A percentile compares a stretch with the other conserved stretches of the same genome.
phyloP scores from a whole-genome alignment of 2,888 invertebrate genomes.

The Anthophora plumipes region DNA sequence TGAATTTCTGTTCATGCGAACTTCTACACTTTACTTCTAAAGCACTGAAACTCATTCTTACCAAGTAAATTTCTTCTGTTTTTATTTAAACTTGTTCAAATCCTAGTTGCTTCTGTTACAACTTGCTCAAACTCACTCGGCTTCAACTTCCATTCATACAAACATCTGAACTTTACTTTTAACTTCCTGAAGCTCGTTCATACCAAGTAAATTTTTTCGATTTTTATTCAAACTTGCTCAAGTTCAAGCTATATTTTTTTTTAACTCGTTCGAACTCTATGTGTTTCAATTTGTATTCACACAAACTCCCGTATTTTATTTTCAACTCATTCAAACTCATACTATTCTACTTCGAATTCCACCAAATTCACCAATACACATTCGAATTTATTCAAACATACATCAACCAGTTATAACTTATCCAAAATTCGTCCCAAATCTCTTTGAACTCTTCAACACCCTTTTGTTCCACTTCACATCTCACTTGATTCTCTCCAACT shows the following conservation, averaged over 20 bases:
- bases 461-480: not conserved
- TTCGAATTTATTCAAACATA: not conserved
- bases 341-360: not conserved
- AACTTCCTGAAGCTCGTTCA: too few species aligned
- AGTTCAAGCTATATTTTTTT: not conserved
- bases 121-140: too few species aligned
- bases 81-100: not conserved
- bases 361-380: not conserved
- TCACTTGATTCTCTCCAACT: not conserved
- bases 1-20: too few species aligned
- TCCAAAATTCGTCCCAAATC: not conserved
- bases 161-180: too few species aligned
- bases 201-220: too few species aligned
- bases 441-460: not conserved
- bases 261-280: not conserved
- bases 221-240: not conserved
- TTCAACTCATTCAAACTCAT: not conserved
- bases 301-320: not conserved
- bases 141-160: too few species aligned
- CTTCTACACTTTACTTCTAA: too few species aligned
- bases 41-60: too few species aligned
- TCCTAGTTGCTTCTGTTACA: not conserved
- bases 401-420: not conserved
- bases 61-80: too few species aligned
- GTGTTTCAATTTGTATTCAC: not conserved